Evolutionary conservation across 2,888 invertebrate genomes (phyloP).

Genomic region (Sinentomon sp.): DNA sequence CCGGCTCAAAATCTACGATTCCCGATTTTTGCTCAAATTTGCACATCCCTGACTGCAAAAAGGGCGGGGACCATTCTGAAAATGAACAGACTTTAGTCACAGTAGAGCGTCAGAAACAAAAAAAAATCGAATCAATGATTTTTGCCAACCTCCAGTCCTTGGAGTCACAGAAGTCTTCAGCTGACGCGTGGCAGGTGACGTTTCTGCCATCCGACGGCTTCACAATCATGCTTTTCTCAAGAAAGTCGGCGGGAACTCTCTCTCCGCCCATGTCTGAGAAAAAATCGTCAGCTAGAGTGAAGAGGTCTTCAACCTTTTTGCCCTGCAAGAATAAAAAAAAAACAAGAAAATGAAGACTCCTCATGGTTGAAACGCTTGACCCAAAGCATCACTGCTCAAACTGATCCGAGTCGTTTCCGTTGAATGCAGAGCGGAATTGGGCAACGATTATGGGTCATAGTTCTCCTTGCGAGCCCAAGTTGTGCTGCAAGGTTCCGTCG

Average conservation of each 20-base stretch:
- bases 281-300: slow-evolving; percentile 55
- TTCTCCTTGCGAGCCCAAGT: too few relatives aligned
- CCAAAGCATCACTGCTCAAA: neutral
- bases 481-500: too few relatives aligned
- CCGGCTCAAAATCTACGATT: too few relatives aligned
- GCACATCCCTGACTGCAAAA: too few relatives aligned
- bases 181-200: slow-evolving; percentile 34
- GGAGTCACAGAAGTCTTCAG: slow-evolving; percentile 62
- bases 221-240: slow-evolving; percentile 53
- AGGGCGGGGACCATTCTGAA: too few relatives aligned
- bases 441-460: too few relatives aligned
- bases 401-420: too few relatives aligned
- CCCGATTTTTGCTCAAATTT: too few relatives aligned
- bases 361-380: neutral
- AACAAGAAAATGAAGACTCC: neutral
- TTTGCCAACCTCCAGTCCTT: slow-evolving; percentile 40
- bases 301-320: slow-evolving; percentile 26
- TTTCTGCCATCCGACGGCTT: slow-evolving; percentile 37
- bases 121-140: too few relatives aligned
- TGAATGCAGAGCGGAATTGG: too few relatives aligned
- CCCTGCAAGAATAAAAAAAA: slow-evolving; percentile 18
- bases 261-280: slow-evolving; percentile 51
- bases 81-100: too few relatives aligned
- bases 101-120: too few relatives aligned
- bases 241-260: slow-evolving; percentile 54